phyloP scores from a whole-genome alignment of 2,888 invertebrate species.

The Drosophila kanekoi region DNA sequence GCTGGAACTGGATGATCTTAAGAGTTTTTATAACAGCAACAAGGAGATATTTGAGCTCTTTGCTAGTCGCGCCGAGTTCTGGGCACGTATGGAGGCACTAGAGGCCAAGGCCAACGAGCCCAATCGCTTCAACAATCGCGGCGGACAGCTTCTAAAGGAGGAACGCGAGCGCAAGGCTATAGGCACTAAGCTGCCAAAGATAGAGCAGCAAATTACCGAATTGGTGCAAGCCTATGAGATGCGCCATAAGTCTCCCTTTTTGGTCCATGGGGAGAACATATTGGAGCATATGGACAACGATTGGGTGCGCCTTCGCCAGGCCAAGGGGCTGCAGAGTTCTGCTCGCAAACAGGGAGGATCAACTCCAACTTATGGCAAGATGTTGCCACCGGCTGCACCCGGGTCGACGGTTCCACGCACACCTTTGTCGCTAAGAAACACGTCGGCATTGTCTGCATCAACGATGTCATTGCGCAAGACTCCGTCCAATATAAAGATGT shows the following conservation, averaged over 20 bases:
- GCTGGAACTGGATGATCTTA: conserved; percentile 90
- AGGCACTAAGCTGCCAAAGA: conserved; percentile 89
- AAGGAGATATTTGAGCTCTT: conserved; percentile 89
- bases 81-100: conserved; percentile 91
- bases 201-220: conserved; percentile 88
- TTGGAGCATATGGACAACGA: conserved; percentile 87
- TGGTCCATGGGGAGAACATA: conserved; percentile 88
- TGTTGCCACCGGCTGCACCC: conserved; percentile 39
- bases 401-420: conserved; percentile 57
- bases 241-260: conserved; percentile 86
- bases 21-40: conserved; percentile 88
- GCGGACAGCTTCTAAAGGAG: conserved; percentile 93
- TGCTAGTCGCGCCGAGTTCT: conserved; percentile 89
- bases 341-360: conserved; percentile 84
- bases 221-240: conserved; percentile 86
- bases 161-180: conserved; percentile 94
- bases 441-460: conserved; percentile 52
- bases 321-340: conserved; percentile 84
- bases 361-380: conserved; percentile 45
- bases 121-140: conserved; percentile 93
- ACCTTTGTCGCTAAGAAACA: conserved; percentile 72
- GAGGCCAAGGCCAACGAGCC: conserved; percentile 92
- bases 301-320: conserved; percentile 86
- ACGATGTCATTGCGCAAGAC: conserved; percentile 68
- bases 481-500: conserved; percentile 66